phyloP scores from a whole-genome alignment of 2,888 invertebrate genomes.

The Acanthacorydalis orientalis region DNA sequence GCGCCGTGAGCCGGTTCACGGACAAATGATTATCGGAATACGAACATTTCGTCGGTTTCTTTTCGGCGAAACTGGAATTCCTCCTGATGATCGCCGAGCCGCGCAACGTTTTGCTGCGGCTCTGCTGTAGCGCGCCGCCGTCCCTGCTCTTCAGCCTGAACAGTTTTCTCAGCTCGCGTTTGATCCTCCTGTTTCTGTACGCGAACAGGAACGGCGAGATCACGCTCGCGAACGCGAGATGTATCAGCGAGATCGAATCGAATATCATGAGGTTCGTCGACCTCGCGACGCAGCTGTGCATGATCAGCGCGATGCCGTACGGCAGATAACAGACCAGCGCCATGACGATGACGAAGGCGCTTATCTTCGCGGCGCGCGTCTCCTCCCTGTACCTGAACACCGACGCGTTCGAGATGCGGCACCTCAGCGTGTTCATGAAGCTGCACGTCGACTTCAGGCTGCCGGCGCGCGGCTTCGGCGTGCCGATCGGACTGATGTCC shows the following conservation, averaged over 20 bases:
- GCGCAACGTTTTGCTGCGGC: background rate
- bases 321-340: constrained; percentile 35
- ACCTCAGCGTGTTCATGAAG: constrained; percentile 56
- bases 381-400: constrained; percentile 76
- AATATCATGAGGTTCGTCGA: constrained; percentile 26
- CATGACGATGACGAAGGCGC: constrained; percentile 59
- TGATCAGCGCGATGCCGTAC: constrained; percentile 21
- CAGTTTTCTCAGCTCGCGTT: constrained; percentile 34
- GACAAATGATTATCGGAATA: constrained; percentile 4
- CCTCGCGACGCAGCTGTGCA: constrained; percentile 17
- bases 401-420: constrained; percentile 70
- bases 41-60: background rate
- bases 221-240: constrained; percentile 42
- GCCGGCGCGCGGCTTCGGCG: constrained; percentile 34
- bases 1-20: constrained; percentile 1
- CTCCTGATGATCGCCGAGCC: background rate
- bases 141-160: constrained; percentile 21
- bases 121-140: background rate
- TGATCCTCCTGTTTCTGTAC: constrained; percentile 51
- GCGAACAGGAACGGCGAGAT: constrained; percentile 63
- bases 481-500: constrained; percentile 20
- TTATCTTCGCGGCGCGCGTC: constrained; percentile 75
- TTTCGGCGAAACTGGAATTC: background rate
- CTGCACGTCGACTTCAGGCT: constrained; percentile 38
- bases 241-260: constrained; percentile 34